Base-by-base conservation (phyloP, 2,888 invertebrate genomes). In the Tryphoninae sp. region DNA sequence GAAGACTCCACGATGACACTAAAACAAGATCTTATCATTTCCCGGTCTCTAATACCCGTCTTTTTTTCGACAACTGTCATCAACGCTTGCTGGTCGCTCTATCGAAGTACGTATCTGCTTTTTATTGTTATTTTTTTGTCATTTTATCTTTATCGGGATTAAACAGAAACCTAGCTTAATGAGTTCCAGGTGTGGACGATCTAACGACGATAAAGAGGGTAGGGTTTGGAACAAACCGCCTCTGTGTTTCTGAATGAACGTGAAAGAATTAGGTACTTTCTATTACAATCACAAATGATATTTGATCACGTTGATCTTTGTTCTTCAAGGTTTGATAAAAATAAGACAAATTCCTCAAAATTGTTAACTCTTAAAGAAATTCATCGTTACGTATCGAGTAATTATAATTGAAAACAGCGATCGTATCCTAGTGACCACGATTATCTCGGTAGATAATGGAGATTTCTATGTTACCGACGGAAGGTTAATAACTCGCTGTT, bases 1-100 rank as follows among this genome's bases (percentile, higher is more conserved):
- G 61, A 77, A 26, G 58, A 45, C n/a, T 11, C 26, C 26, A 26
- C 8, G 9, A 13, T 19, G 13, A 51, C 8, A 11, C 45, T 58
- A 42, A 33, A 33, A 33, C 16, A 40, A 33, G 40, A 33, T 61
- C 45, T 33, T 33, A 26, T 53, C 62, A n/a, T 68, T 59, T 61
- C 71, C 65, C 65, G 51, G 9, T 8, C 19, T 22, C 72, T 67
- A 61, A 78, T 33, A 6, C 33, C 33, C 33, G 49, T 40, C 26
- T 11, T 9, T 62, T 77, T 33, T 45, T 53, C 1, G 3, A 19
- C 13, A 4, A 7, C 26, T 19, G 55, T 53, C 45, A 8, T 13
- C n/a, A 3, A 8, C 26, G 26, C 3, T 9, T 45, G 13, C 45
- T 13, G 13, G 11, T 9, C 9, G 45, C 45, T 45, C 11, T 45